Conservation (phyloP, 2,113 vertebrate species). For the Nycticebus coucang region DNA sequence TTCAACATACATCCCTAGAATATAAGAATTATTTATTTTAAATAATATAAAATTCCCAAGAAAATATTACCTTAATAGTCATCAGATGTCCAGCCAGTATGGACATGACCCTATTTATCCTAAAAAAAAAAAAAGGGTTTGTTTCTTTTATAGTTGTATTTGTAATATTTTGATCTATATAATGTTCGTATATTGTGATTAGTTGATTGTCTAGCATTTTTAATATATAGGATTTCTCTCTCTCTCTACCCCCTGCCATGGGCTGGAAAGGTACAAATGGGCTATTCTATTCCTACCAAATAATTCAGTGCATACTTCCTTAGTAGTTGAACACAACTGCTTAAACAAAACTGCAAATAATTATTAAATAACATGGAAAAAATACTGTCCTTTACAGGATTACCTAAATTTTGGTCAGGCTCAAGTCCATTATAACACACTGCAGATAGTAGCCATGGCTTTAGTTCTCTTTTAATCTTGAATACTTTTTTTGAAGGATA, state of each 20-base stretch:
- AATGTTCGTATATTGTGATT: not conserved
- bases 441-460: not conserved
- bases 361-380: not conserved
- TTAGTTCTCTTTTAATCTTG: not conserved
- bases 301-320: not conserved
- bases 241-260: too few species aligned
- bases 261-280: not conserved
- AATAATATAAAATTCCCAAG: not conserved
- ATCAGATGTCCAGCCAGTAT: not conserved
- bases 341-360: not conserved
- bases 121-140: not conserved
- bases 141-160: not conserved
- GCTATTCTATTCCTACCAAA: not conserved
- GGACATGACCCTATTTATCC: too few species aligned
- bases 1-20: not conserved
- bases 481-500: not conserved
- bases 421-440: not conserved
- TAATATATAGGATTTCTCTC: not conserved
- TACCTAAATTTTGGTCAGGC: not conserved
- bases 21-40: not conserved
- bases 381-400: not conserved
- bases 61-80: not conserved
- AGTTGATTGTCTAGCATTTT: not conserved
- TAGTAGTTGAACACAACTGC: not conserved
- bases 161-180: not conserved